Evolutionary conservation across 2,113 vertebrate species (phyloP), one percentile per base, ranked within the genome.

Genomic region (Pterocles orientalis): DNA sequence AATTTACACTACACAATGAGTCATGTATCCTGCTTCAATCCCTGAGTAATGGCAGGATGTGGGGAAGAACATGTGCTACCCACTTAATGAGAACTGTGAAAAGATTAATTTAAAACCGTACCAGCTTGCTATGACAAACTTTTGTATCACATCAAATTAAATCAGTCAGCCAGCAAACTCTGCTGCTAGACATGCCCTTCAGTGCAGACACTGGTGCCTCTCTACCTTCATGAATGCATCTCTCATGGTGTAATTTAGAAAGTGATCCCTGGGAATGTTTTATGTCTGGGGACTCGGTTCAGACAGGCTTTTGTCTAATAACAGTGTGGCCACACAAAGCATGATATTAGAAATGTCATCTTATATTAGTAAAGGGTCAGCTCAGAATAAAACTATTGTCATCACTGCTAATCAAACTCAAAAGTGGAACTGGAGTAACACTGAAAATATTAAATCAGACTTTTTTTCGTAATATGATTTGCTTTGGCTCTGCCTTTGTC

Each of bases 361-460:
- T 88, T 73, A 72, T 82, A 92, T 93, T 86, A 90, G 68, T 56
- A 81, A 92, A 88, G 43, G 51, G 56, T 80, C 68, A 93, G 17
- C 43, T 81, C 69, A 82, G 51, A 77, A 81, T 78, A 86, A 78
- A 84, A 29, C 34, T 90, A 20, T 68, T 95, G 68, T 71, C 68
- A 90, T 88, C 68, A 83, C 24, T 68, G 80, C 64, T 96, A 95
- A 97, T 94, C 86, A 92, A 87, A 91, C 61, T 92, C 48, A 10
- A 14, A 86, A 86, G 66, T 41, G 25, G 64, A 88, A 47, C 33
- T 58, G 24, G 60, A 93, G 24, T 86, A 93, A 92, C 76, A 64
- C 20, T 62, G 39, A 60, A 93, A 94, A 83, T 65, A 90, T 62
- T 72, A 70, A 71, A 60, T 78, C 47, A 64, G 6, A 66, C 41